Conservation (phyloP, 2,888 invertebrate genomes). For the Petrophora chlorosata region DNA sequence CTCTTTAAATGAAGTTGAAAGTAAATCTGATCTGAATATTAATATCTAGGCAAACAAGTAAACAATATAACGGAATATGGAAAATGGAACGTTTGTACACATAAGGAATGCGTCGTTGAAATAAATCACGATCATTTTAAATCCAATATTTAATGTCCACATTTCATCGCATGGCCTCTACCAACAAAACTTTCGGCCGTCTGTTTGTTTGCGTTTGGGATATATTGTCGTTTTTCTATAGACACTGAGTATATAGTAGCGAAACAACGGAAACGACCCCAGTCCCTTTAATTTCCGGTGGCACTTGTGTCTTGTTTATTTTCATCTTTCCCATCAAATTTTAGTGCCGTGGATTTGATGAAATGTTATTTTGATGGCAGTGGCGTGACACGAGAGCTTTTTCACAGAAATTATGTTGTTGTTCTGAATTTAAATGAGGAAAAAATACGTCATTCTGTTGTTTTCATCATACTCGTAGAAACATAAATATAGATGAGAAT, state of each 20-base stretch:
- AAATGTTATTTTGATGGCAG: conserved; percentile 29
- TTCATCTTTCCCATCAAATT: conserved; percentile 55
- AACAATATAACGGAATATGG: too few relatives aligned
- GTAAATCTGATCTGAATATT: too few relatives aligned
- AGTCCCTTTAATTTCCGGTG: conserved; percentile 70
- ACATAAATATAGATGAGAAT: too few relatives aligned
- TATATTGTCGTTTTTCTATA: conserved; percentile 55
- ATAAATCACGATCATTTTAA: conserved; percentile 20
- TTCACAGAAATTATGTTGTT: too few relatives aligned
- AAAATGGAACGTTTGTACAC: not conserved
- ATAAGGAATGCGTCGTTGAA: conserved; percentile 4
- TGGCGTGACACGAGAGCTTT: conserved; percentile 5
- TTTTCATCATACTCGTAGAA: too few relatives aligned
- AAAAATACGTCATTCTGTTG: too few relatives aligned
- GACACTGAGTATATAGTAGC: conserved; percentile 36
- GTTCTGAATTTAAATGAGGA: too few relatives aligned
- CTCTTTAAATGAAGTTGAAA: too few relatives aligned
- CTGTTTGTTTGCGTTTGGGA: conserved; percentile 42
- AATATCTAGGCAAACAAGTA: too few relatives aligned
- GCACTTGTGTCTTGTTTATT: conserved; percentile 63
- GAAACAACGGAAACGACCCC: conserved; percentile 52
- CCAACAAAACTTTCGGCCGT: conserved; percentile 32
- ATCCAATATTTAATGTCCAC: conserved; percentile 27
- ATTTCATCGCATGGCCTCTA: conserved; percentile 18
- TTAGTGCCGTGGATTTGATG: conserved; percentile 42